A percentile compares a stretch with the other conserved stretches of the same genome.
These are phyloP conservation scores for Thrips palmi DNA, from an alignment of 1,140 invertebrate genomes.

Conservation along the genomic window DNA sequence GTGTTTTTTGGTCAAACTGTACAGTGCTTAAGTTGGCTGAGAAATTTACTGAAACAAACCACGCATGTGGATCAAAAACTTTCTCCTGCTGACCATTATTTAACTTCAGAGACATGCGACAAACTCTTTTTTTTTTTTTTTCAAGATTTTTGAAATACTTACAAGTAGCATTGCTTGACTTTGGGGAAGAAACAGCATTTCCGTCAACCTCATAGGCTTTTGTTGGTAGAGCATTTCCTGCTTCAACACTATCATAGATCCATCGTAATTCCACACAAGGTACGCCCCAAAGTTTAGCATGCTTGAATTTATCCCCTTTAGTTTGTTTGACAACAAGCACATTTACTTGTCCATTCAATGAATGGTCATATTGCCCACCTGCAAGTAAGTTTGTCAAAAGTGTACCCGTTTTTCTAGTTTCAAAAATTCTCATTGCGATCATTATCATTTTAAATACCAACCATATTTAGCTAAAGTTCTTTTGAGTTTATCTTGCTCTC, in stretches of 20 bases:
- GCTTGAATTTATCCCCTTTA: slow-evolving; percentile 62
- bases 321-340: slow-evolving; percentile 31
- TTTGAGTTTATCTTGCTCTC: slow-evolving; percentile 49
- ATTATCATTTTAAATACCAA: no score
- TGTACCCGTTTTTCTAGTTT: background rate
- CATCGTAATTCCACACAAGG: slow-evolving; percentile 52
- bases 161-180: no score
- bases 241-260: slow-evolving; percentile 55
- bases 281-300: slow-evolving; percentile 53
- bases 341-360: slow-evolving; percentile 30
- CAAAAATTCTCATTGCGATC: slow-evolving; percentile 6
- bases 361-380: slow-evolving; percentile 16
- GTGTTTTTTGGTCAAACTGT: no score
- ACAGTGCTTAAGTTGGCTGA: no score
- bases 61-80: no score
- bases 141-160: no score
- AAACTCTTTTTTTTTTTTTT: no score
- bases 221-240: slow-evolving; percentile 51
- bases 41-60: no score
- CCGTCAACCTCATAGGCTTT: no score
- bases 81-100: no score
- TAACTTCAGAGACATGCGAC: no score
- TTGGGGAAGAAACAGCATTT: no score
- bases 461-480: slow-evolving; percentile 53
- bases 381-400: slow-evolving; percentile 3